Conservation (phyloP, 1,140 invertebrate genomes). For the Bombus confusus region DNA sequence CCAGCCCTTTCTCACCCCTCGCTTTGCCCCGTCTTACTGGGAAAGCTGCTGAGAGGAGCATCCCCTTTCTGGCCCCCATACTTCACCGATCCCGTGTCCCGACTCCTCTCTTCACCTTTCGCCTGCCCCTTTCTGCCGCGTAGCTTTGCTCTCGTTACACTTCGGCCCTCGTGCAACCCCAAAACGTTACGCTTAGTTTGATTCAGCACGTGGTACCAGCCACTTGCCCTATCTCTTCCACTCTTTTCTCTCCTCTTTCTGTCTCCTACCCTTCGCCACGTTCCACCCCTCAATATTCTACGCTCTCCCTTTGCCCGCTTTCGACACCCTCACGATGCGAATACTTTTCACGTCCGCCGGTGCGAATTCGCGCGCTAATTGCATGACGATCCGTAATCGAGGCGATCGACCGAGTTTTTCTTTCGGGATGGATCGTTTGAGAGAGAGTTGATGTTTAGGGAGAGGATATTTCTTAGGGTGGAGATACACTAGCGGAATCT, state of each 20-base stretch:
- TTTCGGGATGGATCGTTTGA: neutral
- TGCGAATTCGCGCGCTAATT: constrained; percentile 59
- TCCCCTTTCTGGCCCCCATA: constrained; percentile 62
- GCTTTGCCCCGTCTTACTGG: constrained; percentile 40
- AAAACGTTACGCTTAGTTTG: constrained; percentile 70
- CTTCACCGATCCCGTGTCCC: constrained; percentile 48
- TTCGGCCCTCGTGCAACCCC: constrained; percentile 52
- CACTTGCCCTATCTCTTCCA: constrained; percentile 36
- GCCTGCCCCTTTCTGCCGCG: constrained; percentile 44
- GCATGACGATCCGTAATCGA: constrained; percentile 1
- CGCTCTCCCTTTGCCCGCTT: neutral
- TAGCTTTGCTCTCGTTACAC: constrained; percentile 52
- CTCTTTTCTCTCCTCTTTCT: neutral
- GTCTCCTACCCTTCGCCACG: neutral
- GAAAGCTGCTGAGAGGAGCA: constrained; percentile 57
- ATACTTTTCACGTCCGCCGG: constrained; percentile 52
- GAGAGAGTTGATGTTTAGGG: neutral
- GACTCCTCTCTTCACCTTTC: neutral
- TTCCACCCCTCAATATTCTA: neutral
- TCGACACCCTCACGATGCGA: constrained; percentile 7
- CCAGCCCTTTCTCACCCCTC: constrained; percentile 12
- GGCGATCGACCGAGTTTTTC: neutral
- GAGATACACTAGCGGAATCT: too few relatives aligned
- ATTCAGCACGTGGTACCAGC: constrained; percentile 68
- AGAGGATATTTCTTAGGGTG: too few relatives aligned